Base-by-base conservation (phyloP, 2,113 vertebrate genomes). In the Pungitius pungitius region DNA sequence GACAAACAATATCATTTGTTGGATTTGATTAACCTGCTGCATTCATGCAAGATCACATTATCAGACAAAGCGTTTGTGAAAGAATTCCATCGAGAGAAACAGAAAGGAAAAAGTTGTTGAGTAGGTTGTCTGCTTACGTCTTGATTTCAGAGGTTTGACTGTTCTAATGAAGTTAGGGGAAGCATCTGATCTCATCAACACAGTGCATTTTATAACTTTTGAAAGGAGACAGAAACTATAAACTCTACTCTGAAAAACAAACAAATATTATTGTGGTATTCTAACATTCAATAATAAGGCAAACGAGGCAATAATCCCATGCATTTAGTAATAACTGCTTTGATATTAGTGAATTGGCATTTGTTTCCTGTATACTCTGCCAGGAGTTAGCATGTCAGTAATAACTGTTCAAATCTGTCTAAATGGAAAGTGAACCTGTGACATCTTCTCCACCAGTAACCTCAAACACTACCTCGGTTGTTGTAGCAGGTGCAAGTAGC, bases 401-500 rank as follows among this genome's bases (percentile, higher is more conserved):
- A 60, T 59, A 82, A 74, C 51, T 64, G 49, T 73, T 51, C n/a
- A 71, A 78, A 81, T 76, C 67, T 82, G 59, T 79, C 45, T 15
- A 55, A 76, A 76, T 80, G 57, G 55, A 73, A 70, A 69, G 43
- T 79, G 79, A 88, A 81, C 81, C 83, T 70, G 70, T 84, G 82
- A 91, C 83, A 82, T 78, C 62, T 27, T 63, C 52, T 76, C 61
- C 45, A 60, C 39, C 61, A 70, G 33, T 49, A 56, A 82, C 37
- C 60, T 24, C 69, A 73, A 62, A 88, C 74, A 85, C 69, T 70
- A 74, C 24, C 42, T 72, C n/a, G 10, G 30, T 63, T 85, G 82
- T 87, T 75, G 78, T 6, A 82, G 80, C 90, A 89, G 87, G 88
- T 91, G 88, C 66, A 45, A 22, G 35, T 20, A 17, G 67, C 65